phyloP scores from a whole-genome alignment of 2,113 vertebrate genomes.

The Bos taurus region ARS-UCD2.0 NC_037335.1:22353501-22354000 shows the following conservation, averaged over 20 bases:
- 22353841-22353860: not conserved
- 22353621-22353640: not conserved
- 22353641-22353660: not conserved
- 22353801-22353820: not conserved
- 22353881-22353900: not conserved
- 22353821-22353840: not conserved
- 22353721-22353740: not conserved
- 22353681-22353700: not conserved
- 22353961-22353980: not conserved
- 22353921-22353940: not conserved
- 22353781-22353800: not conserved
- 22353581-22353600: not conserved
- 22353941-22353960: not conserved
- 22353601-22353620: slow-evolving; percentile 14
- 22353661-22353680: not conserved
- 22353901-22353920: not conserved
- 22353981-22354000: not conserved
- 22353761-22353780: not conserved
- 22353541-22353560: not conserved
- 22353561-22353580: not conserved
- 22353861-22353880: not conserved
- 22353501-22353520: not conserved
- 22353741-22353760: not conserved
- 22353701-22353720: not conserved
- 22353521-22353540: not conserved